Conservation (phyloP, 2,888 invertebrate genomes). For the Microplitis deprimator region DNA sequence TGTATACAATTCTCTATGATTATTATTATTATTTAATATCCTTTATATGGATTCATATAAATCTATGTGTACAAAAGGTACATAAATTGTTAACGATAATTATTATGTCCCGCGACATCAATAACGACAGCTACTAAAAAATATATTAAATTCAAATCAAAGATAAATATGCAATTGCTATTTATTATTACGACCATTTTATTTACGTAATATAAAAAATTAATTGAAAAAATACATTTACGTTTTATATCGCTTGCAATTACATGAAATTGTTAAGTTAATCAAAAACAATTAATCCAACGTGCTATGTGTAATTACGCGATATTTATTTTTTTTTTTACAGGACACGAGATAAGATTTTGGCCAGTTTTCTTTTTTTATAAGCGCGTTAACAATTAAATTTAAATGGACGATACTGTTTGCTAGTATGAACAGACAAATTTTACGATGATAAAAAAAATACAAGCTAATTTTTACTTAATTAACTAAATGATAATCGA, state of each 20-base stretch:
- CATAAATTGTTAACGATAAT: not conserved
- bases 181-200: not conserved
- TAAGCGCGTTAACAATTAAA: not conserved
- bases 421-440: not conserved
- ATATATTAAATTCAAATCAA: not conserved
- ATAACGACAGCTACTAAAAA: not conserved
- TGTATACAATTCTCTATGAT: conserved; percentile 16
- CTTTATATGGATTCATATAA: not conserved
- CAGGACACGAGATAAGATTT: not conserved
- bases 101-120: not conserved
- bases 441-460: not conserved
- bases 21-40: not conserved
- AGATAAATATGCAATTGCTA: not conserved
- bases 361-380: not conserved
- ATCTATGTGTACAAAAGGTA: not conserved
- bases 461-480: conserved; percentile 3
- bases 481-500: not conserved
- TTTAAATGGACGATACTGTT: not conserved
- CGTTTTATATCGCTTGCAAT: not conserved
- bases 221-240: not conserved
- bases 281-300: not conserved
- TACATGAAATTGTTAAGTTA: not conserved
- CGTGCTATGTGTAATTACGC: not conserved
- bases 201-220: not conserved
- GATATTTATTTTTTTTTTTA: not conserved